Base-by-base conservation (phyloP, 2,888 invertebrate genomes). In the Melangyna quadrimaculata region DNA sequence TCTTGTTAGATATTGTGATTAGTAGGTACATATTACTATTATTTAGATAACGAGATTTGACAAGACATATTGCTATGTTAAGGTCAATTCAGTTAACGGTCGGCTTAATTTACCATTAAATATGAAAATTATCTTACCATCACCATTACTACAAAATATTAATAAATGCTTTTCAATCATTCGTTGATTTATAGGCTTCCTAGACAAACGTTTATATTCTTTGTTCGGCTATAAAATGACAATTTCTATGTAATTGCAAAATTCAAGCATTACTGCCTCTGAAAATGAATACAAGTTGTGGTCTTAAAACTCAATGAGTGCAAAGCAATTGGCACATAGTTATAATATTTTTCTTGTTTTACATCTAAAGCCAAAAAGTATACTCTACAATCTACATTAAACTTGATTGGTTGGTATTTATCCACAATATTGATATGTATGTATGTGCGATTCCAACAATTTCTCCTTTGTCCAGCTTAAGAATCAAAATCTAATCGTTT, bases 401-500 rank as follows among this genome's bases (percentile, higher is more conserved):
- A 32, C 17, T 57, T 10, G 35, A 24, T 14, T 53, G n/a, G 1
- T 37, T 4, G n/a, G 17, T 5, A n/a, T 4, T 29, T 19, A 3
- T 17, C 35, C 12, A 17, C 3, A 4, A 37, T 65, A 9, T 65
- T 3, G 32, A 48, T 65, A 45, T 48, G 22, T 65, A 19, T 37
- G 37, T 37, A 14, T 43, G 3, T 40, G 14, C 7, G 19, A 27
- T 29, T 29, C 17, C 1, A 19, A 67, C n/a, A 22, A 67, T 14
- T 5, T 17, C 17, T 29, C 4, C 3, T 35, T 48, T 22, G 14
- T 29, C 0, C 35, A 24, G 1, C 3, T 72, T 63, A 40, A 8
- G 17, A 48, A n/a, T 67, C 72, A 29, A 77, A 32, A 63, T 81
- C 79, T 24, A 91, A 77, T 1, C 90, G 89, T 74, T 90, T 91